A percentile compares a stretch with the other conserved stretches of the same genome.
phyloP scores from a whole-genome alignment of 2,797 vertebrate species.

The Syndactyla subalaris region DNA sequence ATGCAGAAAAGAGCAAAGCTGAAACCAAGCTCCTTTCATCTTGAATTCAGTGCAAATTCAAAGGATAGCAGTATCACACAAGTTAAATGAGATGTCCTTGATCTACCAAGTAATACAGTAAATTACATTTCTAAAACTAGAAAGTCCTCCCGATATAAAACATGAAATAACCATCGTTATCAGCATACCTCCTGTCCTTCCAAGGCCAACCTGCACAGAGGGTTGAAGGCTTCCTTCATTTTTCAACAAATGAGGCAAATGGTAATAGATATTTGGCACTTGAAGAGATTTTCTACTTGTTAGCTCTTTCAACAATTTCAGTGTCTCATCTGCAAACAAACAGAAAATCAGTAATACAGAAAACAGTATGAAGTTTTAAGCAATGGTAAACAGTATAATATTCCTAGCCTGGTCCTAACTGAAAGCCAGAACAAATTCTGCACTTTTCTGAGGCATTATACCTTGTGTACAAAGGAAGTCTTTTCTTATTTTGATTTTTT shows the following conservation, averaged over 20 bases:
- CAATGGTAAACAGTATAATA: neutral
- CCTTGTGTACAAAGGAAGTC: neutral
- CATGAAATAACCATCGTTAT: neutral
- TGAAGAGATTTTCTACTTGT: slow-evolving; percentile 92
- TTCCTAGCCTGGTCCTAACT: neutral
- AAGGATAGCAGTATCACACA: slow-evolving; percentile 4
- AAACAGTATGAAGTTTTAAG: neutral
- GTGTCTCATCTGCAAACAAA: slow-evolving; percentile 88
- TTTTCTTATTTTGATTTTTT: neutral
- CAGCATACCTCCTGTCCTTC: slow-evolving; percentile 92
- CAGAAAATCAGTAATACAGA: neutral
- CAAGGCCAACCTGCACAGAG: slow-evolving; percentile 91
- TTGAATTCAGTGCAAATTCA: neutral
- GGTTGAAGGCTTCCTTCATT: slow-evolving; percentile 96
- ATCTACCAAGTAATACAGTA: neutral
- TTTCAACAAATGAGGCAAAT: slow-evolving; percentile 97
- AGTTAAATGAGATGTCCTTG: slow-evolving; percentile 43
- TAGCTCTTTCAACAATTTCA: slow-evolving; percentile 95
- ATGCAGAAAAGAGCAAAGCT: slow-evolving; percentile 30
- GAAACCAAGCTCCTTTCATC: slow-evolving; percentile 39
- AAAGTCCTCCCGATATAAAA: neutral
- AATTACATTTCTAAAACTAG: neutral
- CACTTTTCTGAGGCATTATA: neutral
- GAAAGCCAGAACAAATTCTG: neutral
- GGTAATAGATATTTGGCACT: slow-evolving; percentile 99